Base-by-base conservation (phyloP, 1,140 invertebrate genomes). In the Drosophila repleta region DNA sequence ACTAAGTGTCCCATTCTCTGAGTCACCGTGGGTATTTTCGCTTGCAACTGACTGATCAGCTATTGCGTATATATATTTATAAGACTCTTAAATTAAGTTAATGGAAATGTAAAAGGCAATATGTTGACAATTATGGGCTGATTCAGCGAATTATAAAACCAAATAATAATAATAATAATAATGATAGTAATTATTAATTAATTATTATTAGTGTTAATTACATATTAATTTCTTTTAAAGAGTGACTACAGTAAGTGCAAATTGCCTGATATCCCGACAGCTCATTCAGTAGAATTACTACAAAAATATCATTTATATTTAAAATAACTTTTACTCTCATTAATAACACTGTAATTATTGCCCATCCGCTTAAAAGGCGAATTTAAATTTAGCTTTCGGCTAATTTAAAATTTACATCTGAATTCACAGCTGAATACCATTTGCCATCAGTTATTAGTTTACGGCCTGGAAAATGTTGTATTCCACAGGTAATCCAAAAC, bases 381-480 rank as follows among this genome's bases (percentile, higher is more conserved):
- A 15, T 15, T 49, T 32, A 32, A 52, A 52, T 32, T 52, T 11
- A 32, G 26, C 26, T 11, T 18, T 1, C 18, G 2, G 18, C 7
- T 4, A 43, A 43, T 43, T 43, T 7, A 8, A 0, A 43, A 17
- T 17, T 43, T 43, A n/a, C 4, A 46, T 10, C 45, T 3, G 18
- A 53, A 29, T 15, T 51, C 24, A 7, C 15, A 35, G 7, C 29
- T 13, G 51, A 37, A 43, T 45, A 17, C 26, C 39, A 43, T 57
- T 20, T 49, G 52, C 29, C 21, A 26, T 13, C 41, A 49, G 53
- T 61, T 52, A 46, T 53, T 61, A 46, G 52, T 26, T 15, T 18
- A 51, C 26, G 13, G 10, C 53, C 24, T 6, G n/a, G n/a, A 6
- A 21, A 3, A n/a, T 29, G n/a, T n/a, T n/a, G n/a, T n/a, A n/a